Percentiles rank a stretch among this genome's conserved stretches.
phyloP scores from a whole-genome alignment of 2,113 vertebrate species.

The Catagonus wagneri region DNA sequence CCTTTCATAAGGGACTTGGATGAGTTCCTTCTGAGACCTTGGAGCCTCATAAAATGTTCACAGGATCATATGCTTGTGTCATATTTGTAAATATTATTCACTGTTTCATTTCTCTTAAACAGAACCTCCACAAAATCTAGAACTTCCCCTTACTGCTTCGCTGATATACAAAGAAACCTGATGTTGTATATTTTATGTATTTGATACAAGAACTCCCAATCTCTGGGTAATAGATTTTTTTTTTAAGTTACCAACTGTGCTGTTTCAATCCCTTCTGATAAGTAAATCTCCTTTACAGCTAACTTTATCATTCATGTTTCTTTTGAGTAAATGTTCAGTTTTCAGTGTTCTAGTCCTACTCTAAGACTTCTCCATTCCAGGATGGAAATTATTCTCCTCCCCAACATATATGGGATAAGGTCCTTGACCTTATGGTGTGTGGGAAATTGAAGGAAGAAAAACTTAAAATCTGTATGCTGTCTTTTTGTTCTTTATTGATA shows the following conservation, averaged over 20 bases:
- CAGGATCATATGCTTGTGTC: neutral
- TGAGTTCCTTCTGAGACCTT: neutral
- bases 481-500: neutral
- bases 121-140: neutral
- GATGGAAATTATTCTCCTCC: neutral
- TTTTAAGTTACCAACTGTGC: neutral
- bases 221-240: neutral
- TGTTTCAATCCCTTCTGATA: neutral
- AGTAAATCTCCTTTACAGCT: neutral
- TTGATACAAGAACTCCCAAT: neutral
- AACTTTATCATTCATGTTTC: neutral
- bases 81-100: conserved; percentile 14
- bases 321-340: neutral
- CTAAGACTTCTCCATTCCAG: neutral
- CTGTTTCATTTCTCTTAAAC: neutral
- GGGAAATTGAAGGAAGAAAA: too few species aligned
- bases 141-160: neutral
- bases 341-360: neutral
- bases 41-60: neutral
- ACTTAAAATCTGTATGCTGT: neutral
- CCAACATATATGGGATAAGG: neutral
- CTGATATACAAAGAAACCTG: neutral
- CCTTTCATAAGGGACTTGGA: neutral
- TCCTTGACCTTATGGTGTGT: neutral
- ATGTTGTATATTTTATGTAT: neutral